Evolutionary conservation across 2,888 invertebrate genomes (phyloP).

Genomic region (Harmothoe impar): DNA sequence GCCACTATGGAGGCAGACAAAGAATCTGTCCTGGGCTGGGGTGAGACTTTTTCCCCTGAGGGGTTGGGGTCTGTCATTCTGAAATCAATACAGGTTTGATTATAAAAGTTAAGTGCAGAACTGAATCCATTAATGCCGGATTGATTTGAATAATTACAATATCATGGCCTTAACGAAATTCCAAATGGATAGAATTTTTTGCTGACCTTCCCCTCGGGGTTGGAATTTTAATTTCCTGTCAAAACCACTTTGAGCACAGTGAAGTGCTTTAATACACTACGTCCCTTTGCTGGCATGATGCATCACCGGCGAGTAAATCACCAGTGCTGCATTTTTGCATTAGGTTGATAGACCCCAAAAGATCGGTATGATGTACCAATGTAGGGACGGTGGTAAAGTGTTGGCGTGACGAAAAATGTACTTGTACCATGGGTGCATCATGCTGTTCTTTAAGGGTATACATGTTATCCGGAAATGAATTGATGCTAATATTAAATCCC

Average conservation of each 20-base stretch:
- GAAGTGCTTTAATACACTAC: neutral
- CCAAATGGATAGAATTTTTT: neutral
- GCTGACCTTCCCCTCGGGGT: neutral
- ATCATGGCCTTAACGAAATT: neutral
- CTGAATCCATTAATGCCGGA: neutral
- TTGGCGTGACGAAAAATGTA: no score
- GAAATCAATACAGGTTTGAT: neutral
- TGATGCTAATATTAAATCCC: no score
- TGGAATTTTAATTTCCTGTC: slow-evolving; percentile 14
- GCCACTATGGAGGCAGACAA: neutral
- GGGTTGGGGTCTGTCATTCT: neutral
- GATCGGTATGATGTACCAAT: no score
- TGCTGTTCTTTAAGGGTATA: no score
- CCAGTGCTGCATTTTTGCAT: neutral
- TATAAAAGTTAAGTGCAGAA: slow-evolving; percentile 8
- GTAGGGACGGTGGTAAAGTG: no score
- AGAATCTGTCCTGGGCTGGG: neutral
- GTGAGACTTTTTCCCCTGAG: neutral
- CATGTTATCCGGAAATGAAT: no score
- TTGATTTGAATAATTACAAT: slow-evolving; percentile 20
- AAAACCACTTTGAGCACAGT: neutral
- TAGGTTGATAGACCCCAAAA: no score
- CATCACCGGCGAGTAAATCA: no score
- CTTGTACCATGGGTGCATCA: no score
- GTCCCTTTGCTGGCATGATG: no score